Base-by-base conservation (phyloP, 2,113 vertebrate species). In the Catharus bicknelli region DNA sequence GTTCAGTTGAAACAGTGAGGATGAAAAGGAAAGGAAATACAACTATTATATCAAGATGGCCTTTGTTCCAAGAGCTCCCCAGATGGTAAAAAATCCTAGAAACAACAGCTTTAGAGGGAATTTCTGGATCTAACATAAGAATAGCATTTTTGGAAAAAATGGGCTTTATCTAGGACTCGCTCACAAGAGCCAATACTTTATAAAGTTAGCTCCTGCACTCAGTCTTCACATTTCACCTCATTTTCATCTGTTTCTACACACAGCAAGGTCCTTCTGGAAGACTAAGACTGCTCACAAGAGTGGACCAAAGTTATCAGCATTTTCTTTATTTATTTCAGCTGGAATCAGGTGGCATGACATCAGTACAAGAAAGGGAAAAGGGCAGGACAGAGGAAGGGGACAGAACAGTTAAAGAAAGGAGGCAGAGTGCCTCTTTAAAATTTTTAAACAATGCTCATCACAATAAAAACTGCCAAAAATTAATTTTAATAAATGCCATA, bases 51-150 rank as follows among this genome's bases (percentile, higher is more conserved):
- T 58, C 64, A 93, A 47, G 40, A 86, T 13, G 7, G 30, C 55
- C 32, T 66, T 80, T 86, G 11, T 74, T 95, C 42, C 55, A 78
- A 83, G 30, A 93, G 30, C 9, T 21, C 43, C 62, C n/a, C 63
- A 95, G 67, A 86, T 40, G 16, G 85, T n/a, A 64, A 73, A 88
- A 87, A 91, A 80, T 74, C 63, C 59, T 36, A 63, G 51, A 80
- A 91, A 25, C 45, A 87, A 76, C 20, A 76, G 25, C n/a, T 76
- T 74, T 45, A 53, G 42, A 76, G 22, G 58, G 50, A 85, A 94
- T 79, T 93, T 80, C 87, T 85, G 67, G 42, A 38, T 58, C 11
- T 50, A 42, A 85, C 20, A 11, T 43, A 76, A 40, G 42, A 74
- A 55, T 11, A 84, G 4, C 38, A 73, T 43, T 19, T 58, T 29